A percentile compares a stretch with the other conserved stretches of the same genome.
Evolutionary conservation across 1,140 invertebrate genomes (phyloP).

Genomic region (Nixonia krombeini): DNA sequence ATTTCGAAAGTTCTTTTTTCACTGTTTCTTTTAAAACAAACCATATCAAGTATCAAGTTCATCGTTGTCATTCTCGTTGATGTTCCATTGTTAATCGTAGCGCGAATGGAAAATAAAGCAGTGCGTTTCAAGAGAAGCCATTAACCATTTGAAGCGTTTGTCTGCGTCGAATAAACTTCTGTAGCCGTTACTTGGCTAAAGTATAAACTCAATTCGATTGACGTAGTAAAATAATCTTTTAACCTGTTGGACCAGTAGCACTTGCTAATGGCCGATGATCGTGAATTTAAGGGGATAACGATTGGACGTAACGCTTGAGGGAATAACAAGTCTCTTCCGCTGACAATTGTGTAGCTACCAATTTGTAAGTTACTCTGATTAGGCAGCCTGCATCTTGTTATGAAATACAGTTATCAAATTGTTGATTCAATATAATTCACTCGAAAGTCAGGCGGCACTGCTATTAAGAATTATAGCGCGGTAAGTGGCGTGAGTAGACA

Average conservation of each 20-base stretch:
- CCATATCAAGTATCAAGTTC: no score
- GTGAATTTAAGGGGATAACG: conserved; percentile 55
- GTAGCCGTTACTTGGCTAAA: conserved; percentile 22
- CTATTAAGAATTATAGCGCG: conserved; percentile 31
- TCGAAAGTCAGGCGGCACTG: conserved; percentile 30
- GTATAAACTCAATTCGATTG: conserved; percentile 43
- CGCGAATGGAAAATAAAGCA: no score
- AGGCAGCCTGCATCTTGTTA: conserved; percentile 56
- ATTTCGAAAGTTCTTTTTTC: no score
- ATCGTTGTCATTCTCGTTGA: no score
- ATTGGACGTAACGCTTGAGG: conserved; percentile 56
- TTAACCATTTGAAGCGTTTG: conserved; percentile 23
- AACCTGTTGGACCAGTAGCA: conserved; percentile 5
- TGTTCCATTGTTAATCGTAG: no score
- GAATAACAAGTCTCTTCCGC: conserved; percentile 67
- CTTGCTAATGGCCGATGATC: conserved; percentile 54
- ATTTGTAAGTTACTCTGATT: conserved; percentile 61
- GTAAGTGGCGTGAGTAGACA: conserved; percentile 37
- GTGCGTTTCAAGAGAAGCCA: conserved; percentile 24
- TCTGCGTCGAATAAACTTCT: conserved; percentile 13
- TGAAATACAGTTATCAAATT: conserved; percentile 55
- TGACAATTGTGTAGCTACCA: conserved; percentile 59
- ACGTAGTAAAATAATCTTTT: conserved; percentile 21
- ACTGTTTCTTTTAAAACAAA: no score
- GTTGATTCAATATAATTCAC: conserved; percentile 53